Evolutionary conservation across 2,888 invertebrate genomes (phyloP), one percentile per base, ranked within the genome.

Genomic region (Sceliomorpha sp.): DNA sequence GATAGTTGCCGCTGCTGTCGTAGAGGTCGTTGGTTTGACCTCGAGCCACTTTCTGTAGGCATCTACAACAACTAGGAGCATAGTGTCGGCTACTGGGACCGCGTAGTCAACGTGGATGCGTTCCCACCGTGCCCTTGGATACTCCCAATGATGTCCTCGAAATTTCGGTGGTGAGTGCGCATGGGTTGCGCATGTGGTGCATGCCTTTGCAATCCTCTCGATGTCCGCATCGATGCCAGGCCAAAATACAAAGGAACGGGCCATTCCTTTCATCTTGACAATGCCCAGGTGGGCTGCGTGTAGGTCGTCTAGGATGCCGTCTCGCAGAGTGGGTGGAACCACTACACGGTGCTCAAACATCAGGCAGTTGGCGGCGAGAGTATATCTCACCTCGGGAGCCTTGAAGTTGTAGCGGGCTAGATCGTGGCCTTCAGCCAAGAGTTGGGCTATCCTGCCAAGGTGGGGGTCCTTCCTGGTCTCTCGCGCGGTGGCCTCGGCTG

Each of bases 161-260:
- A 39, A 58, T 37, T 64, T 48, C 0, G 59, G 50, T 39, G 48
- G 48, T 0, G 15, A 39, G 8, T 63, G 59, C 10, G 48, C 51
- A 17, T 69, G 44, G 1, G 10, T 29, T 4, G 59, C 42, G 13
- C 59, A 63, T 0, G 14, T 29, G n/a, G n/a, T 9, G n/a, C 32
- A 59, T 34, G 26, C 20, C 5, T 59, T 40, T 1, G 42, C 20
- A 5, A 45, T 29, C 1, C 20, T 17, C 7, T 36, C 44, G 24
- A 64, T 56, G 14, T 64, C 64, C 3, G 17, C 31, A 14, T 67
- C 67, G n/a, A 66, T 66, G n/a, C 40, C 53, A 2, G 53, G 53
- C 53, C 50, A 64, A 14, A 14, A 50, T 1, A 60, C 10, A 44
- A 60, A 60, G 5, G 50, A 60, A 2, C 36, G 40, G 1, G 60